Evolutionary conservation across 2,113 vertebrate genomes (phyloP).

Genomic region (Podarcis raffonei): DNA sequence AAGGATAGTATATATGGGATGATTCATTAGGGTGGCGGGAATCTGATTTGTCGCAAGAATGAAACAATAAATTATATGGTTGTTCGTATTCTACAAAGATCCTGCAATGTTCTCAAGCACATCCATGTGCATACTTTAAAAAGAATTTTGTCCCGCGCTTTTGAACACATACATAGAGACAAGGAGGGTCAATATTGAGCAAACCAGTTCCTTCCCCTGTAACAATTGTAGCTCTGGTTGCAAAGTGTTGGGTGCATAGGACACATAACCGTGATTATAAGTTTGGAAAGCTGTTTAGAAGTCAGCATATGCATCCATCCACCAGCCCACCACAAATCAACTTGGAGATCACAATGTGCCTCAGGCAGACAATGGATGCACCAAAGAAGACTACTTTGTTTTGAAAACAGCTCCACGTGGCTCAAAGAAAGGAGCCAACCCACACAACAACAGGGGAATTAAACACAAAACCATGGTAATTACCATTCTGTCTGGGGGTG

Average conservation of each 20-base stretch:
- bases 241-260: not conserved
- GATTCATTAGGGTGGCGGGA: not conserved
- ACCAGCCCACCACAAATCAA: not conserved
- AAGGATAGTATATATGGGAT: not conserved
- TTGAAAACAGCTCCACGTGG: not conserved
- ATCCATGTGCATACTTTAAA: not conserved
- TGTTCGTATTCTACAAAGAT: not conserved
- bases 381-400: not conserved
- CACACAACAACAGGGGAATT: not conserved
- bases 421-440: not conserved
- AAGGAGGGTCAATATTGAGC: not conserved
- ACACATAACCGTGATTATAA: not conserved
- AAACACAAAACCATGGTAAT: not conserved
- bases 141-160: not conserved
- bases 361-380: slow-evolving; percentile 17
- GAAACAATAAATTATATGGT: not conserved
- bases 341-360: not conserved
- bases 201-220: not conserved
- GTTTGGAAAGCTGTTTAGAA: not conserved
- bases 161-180: not conserved
- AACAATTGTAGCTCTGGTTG: not conserved
- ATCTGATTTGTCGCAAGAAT: not conserved
- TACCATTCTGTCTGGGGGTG: not conserved
- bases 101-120: not conserved
- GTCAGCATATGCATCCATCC: not conserved